These are phyloP conservation scores for Anthoscopus minutus DNA, from an alignment of 2,113 vertebrate genomes.

Conservation along the genomic window DNA sequence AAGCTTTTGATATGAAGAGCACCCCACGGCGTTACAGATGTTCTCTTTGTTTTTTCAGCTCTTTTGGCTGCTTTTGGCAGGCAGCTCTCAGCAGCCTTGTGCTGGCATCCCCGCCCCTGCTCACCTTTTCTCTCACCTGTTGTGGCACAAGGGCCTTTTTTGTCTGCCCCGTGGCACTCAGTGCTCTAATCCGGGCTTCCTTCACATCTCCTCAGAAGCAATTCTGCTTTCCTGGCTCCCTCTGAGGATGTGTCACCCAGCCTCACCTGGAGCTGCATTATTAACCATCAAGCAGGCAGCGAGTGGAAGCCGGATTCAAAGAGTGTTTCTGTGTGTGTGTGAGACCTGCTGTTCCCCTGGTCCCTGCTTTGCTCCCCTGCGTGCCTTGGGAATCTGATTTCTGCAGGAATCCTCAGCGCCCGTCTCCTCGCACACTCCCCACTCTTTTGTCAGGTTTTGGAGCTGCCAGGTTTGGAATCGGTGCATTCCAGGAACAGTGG, in stretches of 20 bases:
- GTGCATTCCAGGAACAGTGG: constrained; percentile 64
- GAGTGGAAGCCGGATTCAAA: neutral
- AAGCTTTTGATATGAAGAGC: constrained; percentile 17
- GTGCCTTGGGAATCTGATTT: fast-evolving
- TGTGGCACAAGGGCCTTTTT: neutral
- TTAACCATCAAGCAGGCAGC: neutral
- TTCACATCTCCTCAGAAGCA: neutral
- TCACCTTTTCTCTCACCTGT: neutral
- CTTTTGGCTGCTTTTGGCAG: neutral
- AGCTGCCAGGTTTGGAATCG: neutral
- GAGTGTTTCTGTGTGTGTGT: neutral
- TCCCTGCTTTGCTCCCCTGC: neutral
- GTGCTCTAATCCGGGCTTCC: neutral
- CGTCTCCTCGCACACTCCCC: neutral
- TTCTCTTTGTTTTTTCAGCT: neutral
- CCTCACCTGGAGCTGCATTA: neutral
- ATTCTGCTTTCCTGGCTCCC: neutral
- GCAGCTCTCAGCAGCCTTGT: neutral
- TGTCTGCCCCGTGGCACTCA: neutral
- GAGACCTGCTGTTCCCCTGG: neutral
- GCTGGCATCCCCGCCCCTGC: neutral
- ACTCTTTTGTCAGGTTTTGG: neutral
- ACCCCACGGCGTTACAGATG: neutral
- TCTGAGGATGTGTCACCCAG: neutral
- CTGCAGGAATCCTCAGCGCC: neutral